Evolutionary conservation across 2,888 invertebrate genomes (phyloP), one percentile per base, ranked within the genome.

Genomic region (Eueremaeus valkanovi): DNA sequence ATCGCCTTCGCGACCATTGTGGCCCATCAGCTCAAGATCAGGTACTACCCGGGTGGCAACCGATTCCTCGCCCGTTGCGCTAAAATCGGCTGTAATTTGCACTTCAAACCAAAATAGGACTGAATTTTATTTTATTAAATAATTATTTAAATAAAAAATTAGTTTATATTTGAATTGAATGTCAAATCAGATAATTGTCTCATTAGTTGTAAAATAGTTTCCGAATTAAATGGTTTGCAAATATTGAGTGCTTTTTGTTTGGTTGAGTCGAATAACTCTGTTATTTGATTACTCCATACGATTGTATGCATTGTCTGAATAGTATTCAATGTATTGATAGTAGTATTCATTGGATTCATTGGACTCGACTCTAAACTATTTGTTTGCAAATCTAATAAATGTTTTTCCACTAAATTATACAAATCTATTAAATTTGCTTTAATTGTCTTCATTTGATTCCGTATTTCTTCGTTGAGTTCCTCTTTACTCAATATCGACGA

Each of bases 221-320:
- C 40, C 1, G 45, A 70, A 45, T 42, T 45, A 27, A 45, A 42
- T 42, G 42, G 16, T 6, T 27, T 27, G 29, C 70, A 70, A 8
- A 70, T 70, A 18, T 40, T 70, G 24, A 70, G 42, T 42, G 45
- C 1, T 21, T 42, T 70, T 16, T 70, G 42, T 70, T 70, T 70
- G 27, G 40, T 24, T 0, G 40, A 21, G 16, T 70, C 42, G 27
- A 70, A 70, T 42, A 27, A 70, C 0, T 42, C 42, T 21, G 24
- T 27, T 9, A 70, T 42, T 21, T 70, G 45, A 24, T 68, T 21
- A 42, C 21, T 63, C 11, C 31, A 63, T 33, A n/a, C n/a, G n/a
- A n/a, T n/a, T n/a, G n/a, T n/a, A n/a, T n/a, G n/a, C n/a, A n/a
- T n/a, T n/a, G n/a, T n/a, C n/a, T n/a, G n/a, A n/a, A n/a, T n/a